Percentiles rank a stretch among this genome's conserved stretches.
Conservation (phyloP, 2,797 vertebrate species). For the Cheirogaleus major region DNA sequence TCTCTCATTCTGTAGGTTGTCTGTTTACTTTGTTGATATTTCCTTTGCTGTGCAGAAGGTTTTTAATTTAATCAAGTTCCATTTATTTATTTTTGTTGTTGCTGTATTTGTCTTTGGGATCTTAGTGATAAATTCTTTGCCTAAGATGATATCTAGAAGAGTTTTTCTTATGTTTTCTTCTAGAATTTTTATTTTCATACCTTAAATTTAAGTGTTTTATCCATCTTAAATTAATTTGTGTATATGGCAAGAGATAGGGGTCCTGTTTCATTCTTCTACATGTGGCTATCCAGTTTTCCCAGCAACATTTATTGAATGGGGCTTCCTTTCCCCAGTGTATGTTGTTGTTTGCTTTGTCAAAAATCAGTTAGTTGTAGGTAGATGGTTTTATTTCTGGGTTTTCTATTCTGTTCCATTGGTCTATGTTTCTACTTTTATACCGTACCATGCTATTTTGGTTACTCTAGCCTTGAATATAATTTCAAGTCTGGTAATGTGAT, state of each 20-base stretch:
- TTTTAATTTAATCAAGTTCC: neutral
- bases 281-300: neutral
- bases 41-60: neutral
- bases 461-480: neutral
- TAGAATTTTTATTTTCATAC: no score
- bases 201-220: no score
- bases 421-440: neutral
- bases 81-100: neutral
- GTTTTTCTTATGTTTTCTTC: neutral
- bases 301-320: neutral
- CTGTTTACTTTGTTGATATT: neutral
- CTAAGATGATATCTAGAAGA: neutral
- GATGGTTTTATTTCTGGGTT: neutral
- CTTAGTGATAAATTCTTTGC: neutral
- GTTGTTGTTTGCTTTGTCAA: neutral
- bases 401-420: neutral
- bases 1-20: neutral
- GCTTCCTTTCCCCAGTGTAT: neutral
- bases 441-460: neutral
- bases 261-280: neutral
- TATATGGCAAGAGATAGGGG: neutral
- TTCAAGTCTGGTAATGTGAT: neutral
- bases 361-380: neutral
- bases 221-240: neutral
- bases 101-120: neutral